Percentiles rank a stretch among this genome's conserved stretches.
phyloP scores from a whole-genome alignment of 2,797 vertebrate genomes.

The Pipistrellus pygmaeus region DNA sequence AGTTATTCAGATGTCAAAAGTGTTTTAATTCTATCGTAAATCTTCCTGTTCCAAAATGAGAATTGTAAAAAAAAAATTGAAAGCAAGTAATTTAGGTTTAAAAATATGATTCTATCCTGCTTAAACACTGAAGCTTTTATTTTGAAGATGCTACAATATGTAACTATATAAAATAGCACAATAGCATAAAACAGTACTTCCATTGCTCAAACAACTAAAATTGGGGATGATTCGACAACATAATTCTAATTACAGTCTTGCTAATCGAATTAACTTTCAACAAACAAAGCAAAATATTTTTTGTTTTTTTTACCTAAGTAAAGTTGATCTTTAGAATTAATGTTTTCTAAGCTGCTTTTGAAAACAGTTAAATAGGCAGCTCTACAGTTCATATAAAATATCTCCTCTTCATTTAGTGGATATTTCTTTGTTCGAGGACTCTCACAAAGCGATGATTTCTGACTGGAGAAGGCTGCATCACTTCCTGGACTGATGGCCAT shows the following conservation, averaged over 20 bases:
- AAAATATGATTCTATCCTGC: not conserved
- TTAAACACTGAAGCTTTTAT: constrained; percentile 16
- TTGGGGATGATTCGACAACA: not conserved
- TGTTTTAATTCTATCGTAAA: constrained; percentile 54
- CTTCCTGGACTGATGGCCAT: constrained; percentile 85
- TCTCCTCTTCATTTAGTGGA: constrained; percentile 89
- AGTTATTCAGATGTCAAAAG: constrained; percentile 35
- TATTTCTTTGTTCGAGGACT: constrained; percentile 81
- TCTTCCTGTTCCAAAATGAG: constrained; percentile 17
- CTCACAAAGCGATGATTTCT: constrained; percentile 67
- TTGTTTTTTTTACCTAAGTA: constrained; percentile 90
- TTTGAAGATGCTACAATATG: constrained; percentile 3
- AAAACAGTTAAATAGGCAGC: constrained; percentile 93
- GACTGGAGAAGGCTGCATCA: constrained; percentile 30
- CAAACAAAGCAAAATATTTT: constrained; percentile 16
- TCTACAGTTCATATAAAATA: constrained; percentile 93
- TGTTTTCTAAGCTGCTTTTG: constrained; percentile 94
- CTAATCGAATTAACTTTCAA: constrained; percentile 4
- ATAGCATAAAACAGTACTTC: not conserved
- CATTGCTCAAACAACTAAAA: not conserved
- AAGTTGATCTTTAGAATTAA: constrained; percentile 94
- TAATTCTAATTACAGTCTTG: constrained; percentile 56
- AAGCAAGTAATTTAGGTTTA: constrained; percentile 52
- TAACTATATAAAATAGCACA: constrained; percentile 40
- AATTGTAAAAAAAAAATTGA: not conserved